phyloP scores from a whole-genome alignment of 1,140 invertebrate genomes.

The Cylas formicarius region DNA sequence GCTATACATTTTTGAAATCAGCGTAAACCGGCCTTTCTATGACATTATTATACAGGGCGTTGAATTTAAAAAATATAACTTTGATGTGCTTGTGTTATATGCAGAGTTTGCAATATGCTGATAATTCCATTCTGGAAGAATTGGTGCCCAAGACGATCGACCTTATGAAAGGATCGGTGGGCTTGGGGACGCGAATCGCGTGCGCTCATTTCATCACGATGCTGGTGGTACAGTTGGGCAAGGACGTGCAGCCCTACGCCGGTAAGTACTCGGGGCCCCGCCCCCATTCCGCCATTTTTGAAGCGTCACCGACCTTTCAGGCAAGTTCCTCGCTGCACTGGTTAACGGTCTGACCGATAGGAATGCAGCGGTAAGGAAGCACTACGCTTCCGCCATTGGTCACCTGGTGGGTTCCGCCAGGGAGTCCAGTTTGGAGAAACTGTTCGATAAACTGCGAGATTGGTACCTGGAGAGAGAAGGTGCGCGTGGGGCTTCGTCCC shows the following conservation, averaged over 20 bases:
- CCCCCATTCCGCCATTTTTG: background rate
- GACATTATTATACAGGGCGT: too few relatives aligned
- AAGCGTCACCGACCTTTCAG: too few relatives aligned
- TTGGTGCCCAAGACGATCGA: slow-evolving; percentile 76
- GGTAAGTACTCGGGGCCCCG: slow-evolving; percentile 39
- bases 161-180: slow-evolving; percentile 69
- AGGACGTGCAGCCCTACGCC: slow-evolving; percentile 56
- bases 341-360: slow-evolving; percentile 75
- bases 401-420: slow-evolving; percentile 83
- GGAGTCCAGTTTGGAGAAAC: slow-evolving; percentile 75
- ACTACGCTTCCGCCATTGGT: slow-evolving; percentile 74
- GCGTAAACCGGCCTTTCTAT: too few relatives aligned
- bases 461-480: slow-evolving; percentile 66
- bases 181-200: slow-evolving; percentile 77
- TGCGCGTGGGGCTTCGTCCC: slow-evolving; percentile 16
- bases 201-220: slow-evolving; percentile 78
- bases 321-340: slow-evolving; percentile 71
- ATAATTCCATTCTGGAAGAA: slow-evolving; percentile 65
- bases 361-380: slow-evolving; percentile 73
- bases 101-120: slow-evolving; percentile 77
- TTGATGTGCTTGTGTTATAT: too few relatives aligned
- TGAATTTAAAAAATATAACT: too few relatives aligned
- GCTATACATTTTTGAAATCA: too few relatives aligned
- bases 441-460: slow-evolving; percentile 70
- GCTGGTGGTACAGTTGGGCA: slow-evolving; percentile 49